These are phyloP conservation scores for Invenusta paracnida DNA, from an alignment of 2,888 invertebrate genomes.

Conservation along the genomic window DNA sequence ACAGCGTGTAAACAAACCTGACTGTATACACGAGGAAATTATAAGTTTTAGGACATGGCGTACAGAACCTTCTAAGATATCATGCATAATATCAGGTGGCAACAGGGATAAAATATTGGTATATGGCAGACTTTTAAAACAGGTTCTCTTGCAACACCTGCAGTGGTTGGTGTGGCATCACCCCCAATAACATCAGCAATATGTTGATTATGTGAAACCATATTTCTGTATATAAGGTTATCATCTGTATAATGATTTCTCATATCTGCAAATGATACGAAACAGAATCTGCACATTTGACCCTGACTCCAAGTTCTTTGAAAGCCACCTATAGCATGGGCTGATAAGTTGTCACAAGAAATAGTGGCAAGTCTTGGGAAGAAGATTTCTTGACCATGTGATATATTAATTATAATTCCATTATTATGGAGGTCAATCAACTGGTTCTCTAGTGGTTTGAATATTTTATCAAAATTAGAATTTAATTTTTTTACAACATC, in stretches of 20 bases:
- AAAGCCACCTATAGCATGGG: not conserved
- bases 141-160: not conserved
- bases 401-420: not conserved
- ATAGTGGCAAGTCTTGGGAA: not conserved
- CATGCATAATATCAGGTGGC: conserved; percentile 20
- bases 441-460: not conserved
- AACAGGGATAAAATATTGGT: not conserved
- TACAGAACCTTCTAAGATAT: not conserved
- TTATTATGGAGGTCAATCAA: not conserved
- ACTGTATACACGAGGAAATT: not conserved
- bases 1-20: not conserved
- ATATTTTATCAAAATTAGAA: not conserved
- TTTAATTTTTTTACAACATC: not conserved
- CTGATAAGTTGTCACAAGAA: not conserved
- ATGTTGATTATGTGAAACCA: not conserved
- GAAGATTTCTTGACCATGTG: not conserved
- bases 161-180: not conserved
- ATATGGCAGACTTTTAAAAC: conserved; percentile 10
- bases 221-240: not conserved
- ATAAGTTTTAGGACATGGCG: not conserved
- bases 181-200: not conserved
- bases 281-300: not conserved
- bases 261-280: not conserved
- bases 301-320: not conserved
- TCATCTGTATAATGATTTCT: not conserved